A percentile compares a stretch with the other conserved stretches of the same genome.
phyloP scores from a whole-genome alignment of 2,888 invertebrate genomes.

The Pristionchus entomophagus region DNA sequence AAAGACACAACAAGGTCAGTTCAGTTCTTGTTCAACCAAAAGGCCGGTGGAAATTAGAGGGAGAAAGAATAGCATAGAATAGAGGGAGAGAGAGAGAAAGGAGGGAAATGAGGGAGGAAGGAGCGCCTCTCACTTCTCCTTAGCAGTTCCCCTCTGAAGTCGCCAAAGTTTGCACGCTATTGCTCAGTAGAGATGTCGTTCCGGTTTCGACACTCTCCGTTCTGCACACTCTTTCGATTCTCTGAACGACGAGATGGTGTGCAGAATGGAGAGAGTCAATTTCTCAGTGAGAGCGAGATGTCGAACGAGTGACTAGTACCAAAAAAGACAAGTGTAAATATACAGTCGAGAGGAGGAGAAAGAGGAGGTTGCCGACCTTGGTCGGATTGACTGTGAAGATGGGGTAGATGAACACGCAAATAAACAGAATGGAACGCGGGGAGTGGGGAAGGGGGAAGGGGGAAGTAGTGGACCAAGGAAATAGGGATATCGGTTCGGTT shows the following conservation, averaged over 20 bases:
- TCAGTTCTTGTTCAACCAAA: not conserved
- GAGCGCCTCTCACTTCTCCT: not conserved
- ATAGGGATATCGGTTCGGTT: too few relatives aligned
- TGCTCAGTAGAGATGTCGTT: too few relatives aligned
- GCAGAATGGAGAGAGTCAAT: too few relatives aligned
- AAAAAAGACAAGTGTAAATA: slow-evolving; percentile 10
- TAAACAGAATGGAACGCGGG: not conserved
- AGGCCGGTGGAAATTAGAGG: slow-evolving; percentile 9
- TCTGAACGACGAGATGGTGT: too few relatives aligned
- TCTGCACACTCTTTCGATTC: too few relatives aligned
- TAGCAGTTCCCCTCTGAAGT: not conserved
- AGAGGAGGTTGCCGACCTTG: not conserved
- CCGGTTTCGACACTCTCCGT: too few relatives aligned
- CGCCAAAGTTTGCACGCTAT: slow-evolving; percentile 25
- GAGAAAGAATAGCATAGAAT: too few relatives aligned
- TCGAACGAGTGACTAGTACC: slow-evolving; percentile 21
- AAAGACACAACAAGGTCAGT: not conserved
- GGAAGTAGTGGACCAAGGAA: not conserved
- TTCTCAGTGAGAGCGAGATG: too few relatives aligned
- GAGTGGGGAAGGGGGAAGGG: not conserved
- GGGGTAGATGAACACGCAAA: slow-evolving; percentile 43
- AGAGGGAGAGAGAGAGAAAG: not conserved
- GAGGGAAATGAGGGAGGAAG: not conserved
- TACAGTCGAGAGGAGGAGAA: not conserved
- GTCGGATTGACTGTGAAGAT: slow-evolving; percentile 29